Base-by-base conservation (phyloP, 2,113 vertebrate genomes). In the Pontoporia blainvillei region DNA sequence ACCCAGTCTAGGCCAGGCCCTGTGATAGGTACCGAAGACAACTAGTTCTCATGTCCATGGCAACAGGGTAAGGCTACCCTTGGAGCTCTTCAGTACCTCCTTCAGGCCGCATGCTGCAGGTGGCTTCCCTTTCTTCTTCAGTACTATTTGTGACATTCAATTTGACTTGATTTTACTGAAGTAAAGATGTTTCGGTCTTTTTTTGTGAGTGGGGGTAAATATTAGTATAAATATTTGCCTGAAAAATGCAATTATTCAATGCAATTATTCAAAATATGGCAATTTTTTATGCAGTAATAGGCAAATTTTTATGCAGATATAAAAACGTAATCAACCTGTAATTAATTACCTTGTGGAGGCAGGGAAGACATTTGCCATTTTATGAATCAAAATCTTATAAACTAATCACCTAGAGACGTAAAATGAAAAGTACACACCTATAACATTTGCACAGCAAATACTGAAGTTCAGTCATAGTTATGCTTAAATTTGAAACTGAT, bases 281-380 rank as follows among this genome's bases (percentile, higher is more conserved):
- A 71, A 91, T n/a, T 90, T 75, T 67, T 91, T 79, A 86, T 82
- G 52, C 8, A 79, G 27, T 36, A 57, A 90, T 64, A 44, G 78
- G 34, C 29, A 87, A 91, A 76, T 86, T 96, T 95, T 83, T 95
- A 96, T 90, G 61, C 29, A 79, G 76, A 76, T 0, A 66, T 61
- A 95, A 96, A 95, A 95, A 97, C 69, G 46, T 73, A 91, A 96
- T 85, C 59, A 97, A 92, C 34, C 57, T 91, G 4, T 93, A 96
- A 93, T 93, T 95, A 93, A 93, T 92, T 93, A 95, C 31, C 73
- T 83, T 91, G 59, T 81, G 86, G 82, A 95, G 64, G 84, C 67
- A 78, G 86, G 90, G n/a, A 91, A 97, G 69, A 75, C 81, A 96
- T 9, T 46, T 96, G 86, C 49, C 95, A 97, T 92, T 92, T 97